These are phyloP conservation scores for Haliclystus octoradiatus DNA, from an alignment of 30 jellyfish, hydroid and myxozoan genomes.

Conservation along the genomic window DNA sequence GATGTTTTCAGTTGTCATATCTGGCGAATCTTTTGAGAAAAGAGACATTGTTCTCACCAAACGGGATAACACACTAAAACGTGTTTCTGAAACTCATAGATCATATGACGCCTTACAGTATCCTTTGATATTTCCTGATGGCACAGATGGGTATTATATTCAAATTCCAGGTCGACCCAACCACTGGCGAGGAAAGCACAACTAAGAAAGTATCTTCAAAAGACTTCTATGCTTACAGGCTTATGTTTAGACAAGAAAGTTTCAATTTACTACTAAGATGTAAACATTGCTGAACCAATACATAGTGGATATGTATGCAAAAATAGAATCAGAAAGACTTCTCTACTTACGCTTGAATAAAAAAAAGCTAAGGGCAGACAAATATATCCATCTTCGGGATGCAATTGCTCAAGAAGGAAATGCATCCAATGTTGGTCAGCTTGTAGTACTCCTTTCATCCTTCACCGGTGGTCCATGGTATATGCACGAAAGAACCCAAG, in stretches of 20 bases:
- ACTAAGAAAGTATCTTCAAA: not conserved
- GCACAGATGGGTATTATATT: conserved; percentile 15
- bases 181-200: not conserved
- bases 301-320: not conserved
- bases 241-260: not conserved
- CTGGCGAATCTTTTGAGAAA: not conserved
- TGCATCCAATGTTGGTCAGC: not conserved
- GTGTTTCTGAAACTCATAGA: conserved; percentile 18
- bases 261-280: not conserved
- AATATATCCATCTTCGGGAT: conserved; percentile 1
- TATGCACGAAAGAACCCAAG: conserved; percentile 2
- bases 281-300: not conserved
- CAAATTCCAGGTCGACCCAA: conserved; percentile 1
- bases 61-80: not conserved
- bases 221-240: conserved; percentile 10
- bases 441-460: not conserved
- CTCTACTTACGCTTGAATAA: not conserved
- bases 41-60: conserved; percentile 9
- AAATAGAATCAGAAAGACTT: not conserved
- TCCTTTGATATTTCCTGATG: conserved; percentile 12
- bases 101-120: conserved; percentile 28
- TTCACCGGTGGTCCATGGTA: conserved; percentile 7
- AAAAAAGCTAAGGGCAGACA: not conserved
- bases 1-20: conserved; percentile 7
- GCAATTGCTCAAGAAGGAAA: not conserved